Base-by-base conservation (phyloP, 2,797 vertebrate species). In the Hirundo rustica region DNA sequence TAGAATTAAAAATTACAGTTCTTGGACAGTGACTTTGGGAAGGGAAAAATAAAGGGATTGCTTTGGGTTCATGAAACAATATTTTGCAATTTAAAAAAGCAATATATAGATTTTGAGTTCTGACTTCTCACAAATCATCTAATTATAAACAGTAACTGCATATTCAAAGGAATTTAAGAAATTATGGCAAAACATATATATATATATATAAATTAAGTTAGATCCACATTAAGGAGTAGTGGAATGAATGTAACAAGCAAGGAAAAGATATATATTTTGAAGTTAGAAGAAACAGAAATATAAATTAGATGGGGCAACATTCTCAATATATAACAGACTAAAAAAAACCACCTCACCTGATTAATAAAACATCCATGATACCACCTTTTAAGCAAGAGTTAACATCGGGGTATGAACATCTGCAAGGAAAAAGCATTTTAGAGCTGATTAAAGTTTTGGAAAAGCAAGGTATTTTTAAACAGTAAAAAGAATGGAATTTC, bases 81-180 rank as follows among this genome's bases (percentile, higher is more conserved):
- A 93, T 78, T 91, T 95, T 90, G n/a, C 75, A 85, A 78, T 94
- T 96, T 96, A 95, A 95, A 85, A 65, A 27, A 94, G 36, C 30
- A 88, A 82, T 81, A 34, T 95, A 88, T 80, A 91, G 88, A 96
- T 95, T 86, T 95, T 92, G 88, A 94, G 40, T 58, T 91, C 48
- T 83, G 85, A 72, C 25, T 47, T 94, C 77, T 62, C 64, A 57
- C 85, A 65, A 30, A 11, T 51, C 27, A 27, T 72, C 76, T 96
- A 96, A 95, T 89, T 89, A 92, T 71, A 23, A 57, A 40, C n/a
- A 84, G 74, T 10, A 93, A 64, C 42, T 89, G 58, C 22, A 75
- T 83, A 96, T 94, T 93, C 27, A 96, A 95, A 92, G 40, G 57
- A 96, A 96, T 64, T 64, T 55, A 71, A 95, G 20, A 88, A 94